Conservation (phyloP, 1,140 invertebrate species). For the Cherax quadricarinatus region DNA sequence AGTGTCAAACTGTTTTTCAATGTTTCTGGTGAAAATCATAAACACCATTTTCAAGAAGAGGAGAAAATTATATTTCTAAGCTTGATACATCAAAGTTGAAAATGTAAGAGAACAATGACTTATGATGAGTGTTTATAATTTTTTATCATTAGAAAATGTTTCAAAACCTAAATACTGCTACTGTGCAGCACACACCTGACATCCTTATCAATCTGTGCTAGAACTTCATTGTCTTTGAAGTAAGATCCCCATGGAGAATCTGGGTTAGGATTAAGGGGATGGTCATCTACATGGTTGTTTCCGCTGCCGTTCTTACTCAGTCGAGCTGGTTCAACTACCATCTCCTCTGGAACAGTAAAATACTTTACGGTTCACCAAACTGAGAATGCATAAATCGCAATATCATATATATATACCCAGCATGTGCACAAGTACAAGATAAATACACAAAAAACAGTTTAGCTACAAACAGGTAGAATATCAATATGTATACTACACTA, state of each 20-base stretch:
- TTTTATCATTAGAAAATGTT: too few relatives aligned
- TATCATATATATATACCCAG: not conserved
- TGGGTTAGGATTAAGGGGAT: slow-evolving; percentile 95
- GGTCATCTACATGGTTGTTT: slow-evolving; percentile 80
- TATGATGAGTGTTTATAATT: too few relatives aligned
- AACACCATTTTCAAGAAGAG: too few relatives aligned
- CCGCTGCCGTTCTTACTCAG: slow-evolving; percentile 66
- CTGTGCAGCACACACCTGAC: slow-evolving; percentile 82
- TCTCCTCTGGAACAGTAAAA: slow-evolving; percentile 82
- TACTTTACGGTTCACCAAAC: not conserved
- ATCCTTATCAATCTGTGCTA: slow-evolving; percentile 96
- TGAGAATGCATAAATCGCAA: not conserved
- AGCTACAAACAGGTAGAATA: not conserved
- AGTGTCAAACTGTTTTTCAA: too few relatives aligned
- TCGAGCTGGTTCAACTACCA: slow-evolving; percentile 87
- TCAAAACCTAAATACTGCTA: too few relatives aligned
- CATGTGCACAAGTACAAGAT: not conserved
- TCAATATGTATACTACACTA: slow-evolving; percentile 74
- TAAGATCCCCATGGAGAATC: slow-evolving; percentile 95
- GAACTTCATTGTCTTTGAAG: slow-evolving; percentile 97
- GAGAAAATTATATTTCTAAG: too few relatives aligned
- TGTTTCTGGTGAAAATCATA: too few relatives aligned
- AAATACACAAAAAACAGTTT: not conserved
- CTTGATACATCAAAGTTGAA: too few relatives aligned
- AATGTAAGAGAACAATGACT: too few relatives aligned